Base-by-base conservation (phyloP, 35 echinoderm and acorn worm species). In the Ophiothrix spiculata region DNA sequence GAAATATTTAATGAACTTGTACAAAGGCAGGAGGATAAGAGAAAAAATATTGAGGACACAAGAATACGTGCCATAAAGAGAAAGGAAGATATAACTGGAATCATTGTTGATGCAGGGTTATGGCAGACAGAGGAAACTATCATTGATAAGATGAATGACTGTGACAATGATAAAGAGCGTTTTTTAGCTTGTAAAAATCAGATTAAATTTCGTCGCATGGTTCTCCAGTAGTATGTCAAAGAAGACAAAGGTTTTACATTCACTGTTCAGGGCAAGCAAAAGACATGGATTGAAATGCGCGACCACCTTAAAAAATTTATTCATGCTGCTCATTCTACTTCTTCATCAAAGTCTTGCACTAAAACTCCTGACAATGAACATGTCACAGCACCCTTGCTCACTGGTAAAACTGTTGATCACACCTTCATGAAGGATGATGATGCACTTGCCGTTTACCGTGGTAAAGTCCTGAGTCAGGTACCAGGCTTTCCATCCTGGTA, bases 401-500 rank as follows among this genome's bases (percentile, higher is more conserved):
- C n/a, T 12, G 76, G 76, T 3, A 78, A 78, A 34, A 34, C 11
- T 35, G 76, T 78, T n/a, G 38, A 16, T 11, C 76, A 78, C 33
- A 11, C 4, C 16, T 78, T 78, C 36, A 35, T 35, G n/a, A 13
- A 28, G 13, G 76, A 78, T 36, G 76, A 78, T 34, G 76, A n/a
- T 23, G 29, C 8, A 25, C 3, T 15, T 15, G 28, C 10, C 12
- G 34, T 10, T 12, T 10, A 12, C 12, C n/a, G n/a, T 28, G 87
- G 87, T 4, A 89, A 81, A 79, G 87, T 89, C 21, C n/a, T 89
- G n/a, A 89, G 87, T 39, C 79, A 82, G 33, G 81, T 90, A 31
- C 81, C 80, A n/a, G 81, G 88, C 0, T 90, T 84, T 79, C 88
- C 88, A 78, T 25, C 49, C 17, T 90, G 81, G 88, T 90, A 78